Percentiles rank a stretch among this genome's conserved stretches.
Conservation (phyloP, 2,888 invertebrate species). For the Catonia carolina region DNA sequence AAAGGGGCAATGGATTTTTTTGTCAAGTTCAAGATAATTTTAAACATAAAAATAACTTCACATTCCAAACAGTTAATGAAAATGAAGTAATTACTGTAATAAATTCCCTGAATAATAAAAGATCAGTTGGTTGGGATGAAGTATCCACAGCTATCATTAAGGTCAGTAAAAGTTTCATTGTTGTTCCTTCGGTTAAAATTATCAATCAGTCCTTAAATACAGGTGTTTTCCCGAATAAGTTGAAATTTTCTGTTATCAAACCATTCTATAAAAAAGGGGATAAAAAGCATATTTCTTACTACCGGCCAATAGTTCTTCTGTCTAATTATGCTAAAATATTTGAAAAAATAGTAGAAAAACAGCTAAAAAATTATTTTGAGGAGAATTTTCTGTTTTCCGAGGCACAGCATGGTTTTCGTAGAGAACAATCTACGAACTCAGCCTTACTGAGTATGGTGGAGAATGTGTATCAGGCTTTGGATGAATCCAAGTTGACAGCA, state of each 20-base stretch:
- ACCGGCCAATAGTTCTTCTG: conserved; percentile 1
- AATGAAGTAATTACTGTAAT: background rate
- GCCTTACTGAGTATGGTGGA: conserved; percentile 6
- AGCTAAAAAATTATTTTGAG: conserved; percentile 9
- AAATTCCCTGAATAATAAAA: conserved; percentile 11
- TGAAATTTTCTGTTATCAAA: conserved; percentile 10
- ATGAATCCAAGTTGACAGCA: background rate
- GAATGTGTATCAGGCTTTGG: conserved; percentile 13
- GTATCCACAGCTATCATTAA: conserved; percentile 4
- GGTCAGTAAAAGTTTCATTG: background rate
- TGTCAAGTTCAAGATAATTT: background rate
- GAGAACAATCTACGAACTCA: background rate
- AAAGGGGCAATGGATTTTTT: conserved; percentile 1
- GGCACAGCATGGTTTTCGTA: conserved; percentile 14
- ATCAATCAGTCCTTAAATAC: background rate
- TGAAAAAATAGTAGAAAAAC: conserved; percentile 5
- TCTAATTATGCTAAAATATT: conserved; percentile 11
- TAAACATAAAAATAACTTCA: background rate
- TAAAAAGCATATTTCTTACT: background rate
- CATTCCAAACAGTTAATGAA: background rate
- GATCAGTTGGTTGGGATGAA: conserved; percentile 12
- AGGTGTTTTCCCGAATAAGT: background rate
- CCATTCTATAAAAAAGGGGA: conserved; percentile 4
- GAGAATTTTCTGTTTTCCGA: background rate
- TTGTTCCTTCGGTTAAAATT: background rate